phyloP scores from a whole-genome alignment of 2,888 invertebrate genomes.

The Pherbina coryleti region DNA sequence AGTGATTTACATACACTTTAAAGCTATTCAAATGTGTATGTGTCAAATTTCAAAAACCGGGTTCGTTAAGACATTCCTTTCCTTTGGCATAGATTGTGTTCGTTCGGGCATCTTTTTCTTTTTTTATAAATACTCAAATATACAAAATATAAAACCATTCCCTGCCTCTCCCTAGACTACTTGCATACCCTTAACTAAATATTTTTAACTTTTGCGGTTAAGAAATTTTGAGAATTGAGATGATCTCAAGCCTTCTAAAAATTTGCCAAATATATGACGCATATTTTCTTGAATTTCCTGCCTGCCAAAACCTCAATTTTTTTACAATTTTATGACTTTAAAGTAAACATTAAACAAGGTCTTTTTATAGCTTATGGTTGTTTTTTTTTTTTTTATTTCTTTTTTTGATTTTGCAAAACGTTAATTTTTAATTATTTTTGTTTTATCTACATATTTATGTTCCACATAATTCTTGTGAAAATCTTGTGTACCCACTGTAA shows the following conservation, averaged over 20 bases:
- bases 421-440: neutral
- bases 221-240: neutral
- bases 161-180: no score
- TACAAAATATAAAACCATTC: neutral
- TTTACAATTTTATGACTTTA: no score
- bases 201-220: neutral
- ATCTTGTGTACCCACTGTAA: constrained; percentile 8
- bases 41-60: neutral
- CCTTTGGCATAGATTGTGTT: neutral
- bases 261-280: neutral
- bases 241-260: neutral
- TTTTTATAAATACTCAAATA: neutral
- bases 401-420: neutral
- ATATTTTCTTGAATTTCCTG: neutral
- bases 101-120: neutral
- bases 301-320: no score
- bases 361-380: neutral
- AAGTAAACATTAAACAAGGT: neutral
- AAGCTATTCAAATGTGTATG: neutral
- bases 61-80: neutral
- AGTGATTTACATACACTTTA: neutral
- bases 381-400: neutral
- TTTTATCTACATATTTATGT: neutral
- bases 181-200: neutral
- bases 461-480: neutral